These are phyloP conservation scores for Amaurobius ferox DNA, from an alignment of 2,888 invertebrate species.

Conservation along the genomic window DNA sequence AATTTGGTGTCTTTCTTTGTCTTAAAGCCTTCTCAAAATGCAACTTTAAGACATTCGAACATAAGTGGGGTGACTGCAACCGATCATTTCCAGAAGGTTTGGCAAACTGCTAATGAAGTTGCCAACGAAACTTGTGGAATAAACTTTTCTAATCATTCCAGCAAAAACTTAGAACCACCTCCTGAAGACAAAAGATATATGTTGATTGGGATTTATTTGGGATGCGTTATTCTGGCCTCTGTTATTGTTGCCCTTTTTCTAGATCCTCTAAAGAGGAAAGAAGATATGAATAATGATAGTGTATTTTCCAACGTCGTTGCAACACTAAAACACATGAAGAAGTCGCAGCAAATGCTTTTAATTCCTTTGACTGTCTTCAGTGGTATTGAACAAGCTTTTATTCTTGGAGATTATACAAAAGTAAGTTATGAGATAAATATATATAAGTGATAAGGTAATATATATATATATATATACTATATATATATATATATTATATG, in stretches of 20 bases:
- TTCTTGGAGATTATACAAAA: conserved; percentile 84
- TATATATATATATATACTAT: neutral
- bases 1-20: conserved; percentile 91
- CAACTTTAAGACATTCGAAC: neutral
- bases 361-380: conserved; percentile 98
- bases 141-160: conserved; percentile 58
- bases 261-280: conserved; percentile 87
- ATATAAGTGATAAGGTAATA: too few species aligned
- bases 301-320: conserved; percentile 81
- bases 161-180: conserved; percentile 85
- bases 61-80: neutral
- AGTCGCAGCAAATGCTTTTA: conserved; percentile 92
- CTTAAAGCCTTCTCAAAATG: conserved; percentile 71
- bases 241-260: conserved; percentile 91
- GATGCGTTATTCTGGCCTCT: conserved; percentile 90
- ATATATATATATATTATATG: neutral
- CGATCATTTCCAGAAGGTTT: neutral
- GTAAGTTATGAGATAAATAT: conserved; percentile 75
- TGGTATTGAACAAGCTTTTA: conserved; percentile 98
- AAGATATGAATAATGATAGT: conserved; percentile 23
- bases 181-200: conserved; percentile 91
- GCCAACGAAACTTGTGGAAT: conserved; percentile 65
- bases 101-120: neutral
- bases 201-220: conserved; percentile 91
- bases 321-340: conserved; percentile 90